Evolutionary conservation across 1,140 invertebrate genomes (phyloP).

Genomic region (Adelges cooleyi): DNA sequence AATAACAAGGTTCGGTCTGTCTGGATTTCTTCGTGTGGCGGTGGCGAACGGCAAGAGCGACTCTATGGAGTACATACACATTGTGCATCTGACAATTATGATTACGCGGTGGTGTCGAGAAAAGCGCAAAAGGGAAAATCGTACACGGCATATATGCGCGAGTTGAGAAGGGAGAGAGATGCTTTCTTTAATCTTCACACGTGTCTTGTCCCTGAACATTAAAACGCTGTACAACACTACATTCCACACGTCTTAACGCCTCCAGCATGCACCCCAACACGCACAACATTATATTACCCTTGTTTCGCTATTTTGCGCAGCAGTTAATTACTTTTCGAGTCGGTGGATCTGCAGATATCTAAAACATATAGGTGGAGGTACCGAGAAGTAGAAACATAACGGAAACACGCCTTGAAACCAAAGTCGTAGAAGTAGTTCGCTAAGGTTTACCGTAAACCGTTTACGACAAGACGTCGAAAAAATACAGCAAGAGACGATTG

Average conservation of each 20-base stretch:
- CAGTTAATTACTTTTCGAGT: slow-evolving; percentile 21
- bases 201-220: slow-evolving; percentile 23
- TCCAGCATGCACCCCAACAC: background rate
- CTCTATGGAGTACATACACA: too few species aligned
- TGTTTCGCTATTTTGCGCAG: background rate
- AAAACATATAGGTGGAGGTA: too few species aligned
- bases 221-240: slow-evolving; percentile 23
- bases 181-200: slow-evolving; percentile 25
- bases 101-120: slow-evolving; percentile 14
- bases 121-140: slow-evolving; percentile 22
- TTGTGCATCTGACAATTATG: slow-evolving; percentile 23
- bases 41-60: too few species aligned
- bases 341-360: background rate
- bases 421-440: too few species aligned
- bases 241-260: slow-evolving; percentile 17
- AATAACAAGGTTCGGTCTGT: slow-evolving; percentile 18
- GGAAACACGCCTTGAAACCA: too few species aligned
- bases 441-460: too few species aligned
- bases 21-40: background rate
- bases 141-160: background rate
- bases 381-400: too few species aligned
- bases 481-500: too few species aligned
- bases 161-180: background rate
- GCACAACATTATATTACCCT: slow-evolving; percentile 4
- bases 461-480: too few species aligned